These are phyloP conservation scores for Abramis brama DNA, from an alignment of 2,113 vertebrate genomes.

Conservation along the genomic window DNA sequence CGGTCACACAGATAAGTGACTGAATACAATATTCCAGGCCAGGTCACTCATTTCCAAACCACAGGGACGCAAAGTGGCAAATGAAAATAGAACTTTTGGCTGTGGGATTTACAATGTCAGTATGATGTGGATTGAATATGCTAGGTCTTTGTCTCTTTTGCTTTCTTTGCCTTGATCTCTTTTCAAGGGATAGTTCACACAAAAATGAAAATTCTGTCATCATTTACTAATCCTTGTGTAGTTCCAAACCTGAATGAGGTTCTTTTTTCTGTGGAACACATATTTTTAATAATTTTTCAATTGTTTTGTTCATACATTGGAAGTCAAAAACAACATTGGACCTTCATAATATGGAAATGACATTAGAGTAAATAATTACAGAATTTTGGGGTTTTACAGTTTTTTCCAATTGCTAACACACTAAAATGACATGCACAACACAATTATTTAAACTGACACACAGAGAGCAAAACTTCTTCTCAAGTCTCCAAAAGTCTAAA, in stretches of 20 bases:
- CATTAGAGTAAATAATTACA: background rate
- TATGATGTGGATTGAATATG: background rate
- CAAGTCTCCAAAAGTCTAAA: too few species aligned
- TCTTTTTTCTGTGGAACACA: background rate
- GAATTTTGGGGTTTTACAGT: background rate
- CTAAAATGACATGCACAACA: too few species aligned
- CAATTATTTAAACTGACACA: too few species aligned
- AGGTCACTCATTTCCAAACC: constrained; percentile 48
- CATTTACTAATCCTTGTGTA: background rate
- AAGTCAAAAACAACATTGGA: background rate
- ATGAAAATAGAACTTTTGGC: constrained; percentile 35
- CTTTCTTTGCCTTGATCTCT: background rate
- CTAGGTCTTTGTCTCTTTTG: constrained; percentile 11
- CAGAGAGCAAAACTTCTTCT: too few species aligned
- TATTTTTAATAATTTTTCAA: background rate
- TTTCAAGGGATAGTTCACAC: background rate
- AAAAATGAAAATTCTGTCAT: background rate
- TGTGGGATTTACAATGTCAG: background rate
- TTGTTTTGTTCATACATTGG: background rate
- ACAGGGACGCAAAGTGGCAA: constrained; percentile 40
- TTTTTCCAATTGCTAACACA: too few species aligned
- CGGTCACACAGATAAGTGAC: constrained; percentile 39
- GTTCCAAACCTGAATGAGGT: background rate
- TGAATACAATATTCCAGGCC: constrained; percentile 29
- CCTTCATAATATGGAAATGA: background rate